Conservation (phyloP, 2,113 vertebrate species). For the Erythrocercus mccallii region DNA sequence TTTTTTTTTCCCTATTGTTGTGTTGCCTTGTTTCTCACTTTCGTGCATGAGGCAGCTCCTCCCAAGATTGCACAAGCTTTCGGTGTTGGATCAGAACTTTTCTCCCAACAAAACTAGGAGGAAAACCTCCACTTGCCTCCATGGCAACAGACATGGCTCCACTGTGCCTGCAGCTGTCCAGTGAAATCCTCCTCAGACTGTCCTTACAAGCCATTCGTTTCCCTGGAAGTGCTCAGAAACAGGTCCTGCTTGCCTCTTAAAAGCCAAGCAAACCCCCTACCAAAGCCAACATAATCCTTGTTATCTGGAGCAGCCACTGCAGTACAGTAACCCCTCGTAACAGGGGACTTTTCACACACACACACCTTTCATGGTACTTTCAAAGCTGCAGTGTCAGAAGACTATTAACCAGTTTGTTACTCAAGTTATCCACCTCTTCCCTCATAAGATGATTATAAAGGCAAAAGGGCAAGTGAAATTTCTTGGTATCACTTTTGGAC, state of each 20-base stretch:
- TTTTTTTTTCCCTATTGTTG: neutral
- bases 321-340: fast-evolving
- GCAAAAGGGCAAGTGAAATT: neutral
- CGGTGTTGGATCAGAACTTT: neutral
- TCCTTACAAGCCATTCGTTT: neutral
- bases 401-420: neutral
- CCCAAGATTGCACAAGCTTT: neutral
- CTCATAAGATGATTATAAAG: neutral
- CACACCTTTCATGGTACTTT: neutral
- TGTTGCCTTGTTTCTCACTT: neutral
- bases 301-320: neutral
- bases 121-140: neutral
- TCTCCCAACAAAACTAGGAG: neutral
- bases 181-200: neutral
- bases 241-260: neutral
- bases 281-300: neutral
- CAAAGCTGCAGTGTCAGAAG: neutral
- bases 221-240: neutral
- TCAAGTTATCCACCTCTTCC: neutral
- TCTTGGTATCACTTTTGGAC: neutral
- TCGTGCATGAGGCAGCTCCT: neutral
- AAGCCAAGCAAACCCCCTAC: neutral
- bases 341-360: neutral
- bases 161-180: neutral
- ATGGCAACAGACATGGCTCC: neutral